These are phyloP conservation scores for Pelagia noctiluca DNA, from an alignment of 30 jellyfish, hydroid and myxozoan species.

Conservation along the genomic window DNA sequence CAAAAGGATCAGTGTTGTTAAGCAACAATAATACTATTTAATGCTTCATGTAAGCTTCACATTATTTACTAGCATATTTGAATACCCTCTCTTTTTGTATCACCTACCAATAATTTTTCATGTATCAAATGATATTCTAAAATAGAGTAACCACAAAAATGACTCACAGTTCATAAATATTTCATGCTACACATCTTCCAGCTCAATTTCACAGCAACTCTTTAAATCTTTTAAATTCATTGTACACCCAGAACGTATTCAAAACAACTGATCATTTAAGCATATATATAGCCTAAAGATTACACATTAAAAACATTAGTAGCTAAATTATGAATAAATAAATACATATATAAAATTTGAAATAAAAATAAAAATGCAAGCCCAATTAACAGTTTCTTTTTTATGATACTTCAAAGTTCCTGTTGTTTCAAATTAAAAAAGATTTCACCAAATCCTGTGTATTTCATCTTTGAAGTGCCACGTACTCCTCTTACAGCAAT, in stretches of 20 bases:
- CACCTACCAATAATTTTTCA: neutral
- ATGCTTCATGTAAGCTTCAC: slow-evolving; percentile 24
- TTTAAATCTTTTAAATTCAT: neutral
- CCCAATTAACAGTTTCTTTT: no score
- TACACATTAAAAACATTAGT: no score
- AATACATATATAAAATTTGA: no score
- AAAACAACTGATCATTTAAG: no score
- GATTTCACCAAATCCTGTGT: no score
- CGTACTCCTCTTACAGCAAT: no score
- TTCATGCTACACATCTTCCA: neutral
- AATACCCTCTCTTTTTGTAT: neutral
- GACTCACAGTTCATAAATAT: neutral
- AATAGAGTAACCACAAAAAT: neutral
- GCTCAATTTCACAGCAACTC: slow-evolving; percentile 6
- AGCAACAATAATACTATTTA: slow-evolving; percentile 4
- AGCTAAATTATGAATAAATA: no score
- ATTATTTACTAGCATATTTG: neutral
- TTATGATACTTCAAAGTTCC: no score
- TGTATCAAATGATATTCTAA: neutral
- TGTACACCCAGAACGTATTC: neutral
- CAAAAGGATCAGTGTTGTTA: slow-evolving; percentile 20
- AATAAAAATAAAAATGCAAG: no score
- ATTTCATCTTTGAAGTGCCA: no score
- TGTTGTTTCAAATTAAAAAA: no score
- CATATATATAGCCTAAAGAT: no score